Base-by-base conservation (phyloP, 2,113 vertebrate species). In the Tragelaphus buxtoni region DNA sequence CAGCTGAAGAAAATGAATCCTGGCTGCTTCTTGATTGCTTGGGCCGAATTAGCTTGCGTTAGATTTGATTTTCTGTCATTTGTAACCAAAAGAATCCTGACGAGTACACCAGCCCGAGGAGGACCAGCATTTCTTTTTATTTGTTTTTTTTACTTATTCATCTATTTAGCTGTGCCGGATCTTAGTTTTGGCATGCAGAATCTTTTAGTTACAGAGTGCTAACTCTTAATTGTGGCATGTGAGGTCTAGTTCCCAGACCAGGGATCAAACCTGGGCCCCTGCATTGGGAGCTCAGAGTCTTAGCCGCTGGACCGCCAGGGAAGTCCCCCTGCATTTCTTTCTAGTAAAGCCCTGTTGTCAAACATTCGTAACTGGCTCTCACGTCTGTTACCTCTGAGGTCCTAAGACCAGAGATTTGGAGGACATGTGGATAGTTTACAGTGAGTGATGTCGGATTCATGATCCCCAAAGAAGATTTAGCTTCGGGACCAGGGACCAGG, bases 401-500 rank as follows among this genome's bases (percentile, higher is more conserved):
- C 85, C 58, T 16, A 2, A n/a, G 51, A 16, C n/a, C 8, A 13
- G 58, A 35, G 45, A 45, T 18, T 0, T 9, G 63, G 63, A 63
- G 47, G 20, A 39, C 1, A 0, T 4, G 4, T 1, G 10, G 65
- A 39, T 39, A 69, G 65, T 17, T 69, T 39, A 69, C 2, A 0
- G 65, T 39, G 65, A 69, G 18, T 22, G 18, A 69, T 39, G n/a
- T 11, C 3, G 10, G 65, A 69, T 69, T 69, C 1, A 0, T 69
- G 65, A 69, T 69, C 65, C 39, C n/a, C 0, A 10, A 39, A 61
- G 60, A 61, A 69, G 65, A 69, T 22, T 69, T 69, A 69, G n/a
- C 65, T 69, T 69, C 0, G 2, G 65, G 65, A 69, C 65, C n/a
- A 22, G 65, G n/a, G 65, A 35, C 9, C 4, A 35, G n/a, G 2